Evolutionary conservation across 2,797 vertebrate genomes (phyloP), one percentile per base, ranked within the genome.

Genomic region (Cirrhinus mrigala): DNA sequence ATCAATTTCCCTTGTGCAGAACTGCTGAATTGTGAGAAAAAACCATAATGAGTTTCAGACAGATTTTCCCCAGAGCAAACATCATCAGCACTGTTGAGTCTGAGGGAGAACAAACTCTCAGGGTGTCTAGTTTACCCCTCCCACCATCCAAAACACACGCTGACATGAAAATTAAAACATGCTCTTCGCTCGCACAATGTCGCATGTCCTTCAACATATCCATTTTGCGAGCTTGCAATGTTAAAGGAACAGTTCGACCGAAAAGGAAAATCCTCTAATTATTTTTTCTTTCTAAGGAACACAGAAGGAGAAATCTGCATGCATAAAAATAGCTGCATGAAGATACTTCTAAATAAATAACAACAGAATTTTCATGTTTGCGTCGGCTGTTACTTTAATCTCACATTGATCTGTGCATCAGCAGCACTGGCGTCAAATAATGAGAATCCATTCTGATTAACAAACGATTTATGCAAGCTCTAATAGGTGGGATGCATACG

Each of bases 401-500:
- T 24, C 18, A 12, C 62, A 58, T 60, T 24, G 20, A 56, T 85
- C 37, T 12, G 75, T 46, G 18, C 33, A 70, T 27, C 40, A 69
- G 48, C 33, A 69, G 33, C 15, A 58, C n/a, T 33, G 37, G 48
- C 83, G 11, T 85, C 24, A 15, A 44, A 68, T 18, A 70, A 33
- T 11, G 24, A 22, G 60, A 70, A 68, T 70, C 20, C 7, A 70
- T 91, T 93, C 91, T 94, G 93, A 95, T 94, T 94, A 94, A 92
- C 46, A 68, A 22, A 12, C 10, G 16, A 93, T 95, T 93, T 94
- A 93, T 94, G 94, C 93, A 93, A 94, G 92, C 91, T 90, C 79
- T 91, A 91, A 94, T 93, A 94, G 60, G 18, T 29, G 56, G 29
- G 56, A 29, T 85, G n/a, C 18, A 77, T 56, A 24, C 6, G 22